These are phyloP conservation scores for Macrotis lagotis DNA, from an alignment of 2,113 vertebrate species.

Conservation along the genomic window DNA sequence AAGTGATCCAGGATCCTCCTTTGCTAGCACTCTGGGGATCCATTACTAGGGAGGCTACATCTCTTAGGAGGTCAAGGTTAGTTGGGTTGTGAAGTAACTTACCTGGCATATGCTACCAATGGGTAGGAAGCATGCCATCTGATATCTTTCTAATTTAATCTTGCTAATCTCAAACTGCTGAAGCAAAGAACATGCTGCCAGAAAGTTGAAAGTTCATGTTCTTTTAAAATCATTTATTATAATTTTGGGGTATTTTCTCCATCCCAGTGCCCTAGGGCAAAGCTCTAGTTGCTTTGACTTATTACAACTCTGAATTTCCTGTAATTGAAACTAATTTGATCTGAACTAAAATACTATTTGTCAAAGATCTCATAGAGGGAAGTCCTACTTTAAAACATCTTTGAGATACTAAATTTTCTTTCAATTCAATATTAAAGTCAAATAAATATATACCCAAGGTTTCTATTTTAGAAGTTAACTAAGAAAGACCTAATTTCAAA, in stretches of 20 bases:
- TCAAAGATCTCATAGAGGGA: background rate
- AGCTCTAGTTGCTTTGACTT: background rate
- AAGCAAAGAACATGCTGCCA: background rate
- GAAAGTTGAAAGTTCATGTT: background rate
- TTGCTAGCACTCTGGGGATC: background rate
- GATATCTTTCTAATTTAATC: background rate
- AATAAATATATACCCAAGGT: background rate
- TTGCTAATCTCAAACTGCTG: background rate
- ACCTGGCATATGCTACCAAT: background rate
- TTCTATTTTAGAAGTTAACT: background rate
- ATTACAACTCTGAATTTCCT: background rate
- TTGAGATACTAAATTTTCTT: background rate
- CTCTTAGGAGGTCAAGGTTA: background rate
- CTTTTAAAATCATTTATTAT: background rate
- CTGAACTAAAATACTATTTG: background rate
- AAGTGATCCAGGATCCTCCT: background rate
- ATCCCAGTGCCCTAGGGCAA: background rate
- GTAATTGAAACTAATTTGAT: background rate
- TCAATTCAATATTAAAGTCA: background rate
- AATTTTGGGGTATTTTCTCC: background rate
- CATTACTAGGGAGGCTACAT: background rate
- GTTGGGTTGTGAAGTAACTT: background rate
- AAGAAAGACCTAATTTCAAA: background rate
- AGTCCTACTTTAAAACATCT: background rate
- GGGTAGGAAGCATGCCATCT: background rate